Evolutionary conservation across 2,888 invertebrate species (phyloP).

Genomic region (Sinohyriopsis cumingii): DNA sequence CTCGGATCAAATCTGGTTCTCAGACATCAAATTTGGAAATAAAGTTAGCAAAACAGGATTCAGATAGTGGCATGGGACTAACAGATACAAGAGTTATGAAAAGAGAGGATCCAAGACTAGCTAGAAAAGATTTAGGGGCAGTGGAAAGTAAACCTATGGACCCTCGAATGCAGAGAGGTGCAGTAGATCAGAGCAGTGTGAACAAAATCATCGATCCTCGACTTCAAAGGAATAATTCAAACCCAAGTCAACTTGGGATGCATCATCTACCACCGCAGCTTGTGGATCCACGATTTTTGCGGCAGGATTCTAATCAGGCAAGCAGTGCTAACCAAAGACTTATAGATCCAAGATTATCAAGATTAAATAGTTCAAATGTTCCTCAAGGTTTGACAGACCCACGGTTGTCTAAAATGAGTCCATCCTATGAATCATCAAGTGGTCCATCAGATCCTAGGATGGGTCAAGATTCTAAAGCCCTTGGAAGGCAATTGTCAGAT

Average conservation of each 20-base stretch:
- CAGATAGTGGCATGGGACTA: conserved; percentile 6
- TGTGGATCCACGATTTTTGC: conserved; percentile 37
- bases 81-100: conserved; percentile 23
- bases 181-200: conserved; percentile 10
- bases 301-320: conserved; percentile 28
- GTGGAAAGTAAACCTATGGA: conserved; percentile 25
- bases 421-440: conserved; percentile 15
- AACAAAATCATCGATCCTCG: not conserved
- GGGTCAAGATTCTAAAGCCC: conserved; percentile 4
- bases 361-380: conserved; percentile 28
- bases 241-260: conserved; percentile 13
- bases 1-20: conserved; percentile 18
- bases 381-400: conserved; percentile 23
- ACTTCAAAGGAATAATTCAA: conserved; percentile 10
- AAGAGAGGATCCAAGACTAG: conserved; percentile 19
- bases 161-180: conserved; percentile 25
- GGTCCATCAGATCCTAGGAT: conserved; percentile 8
- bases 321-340: conserved; percentile 14
- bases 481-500: conserved; percentile 3
- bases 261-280: conserved; percentile 35
- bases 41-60: conserved; percentile 10
- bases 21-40: conserved; percentile 9
- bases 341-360: conserved; percentile 23
- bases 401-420: conserved; percentile 27
- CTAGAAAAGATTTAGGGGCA: conserved; percentile 23